These are phyloP conservation scores for Celastrina argiolus DNA, from an alignment of 2,888 invertebrate genomes.

Conservation along the genomic window DNA sequence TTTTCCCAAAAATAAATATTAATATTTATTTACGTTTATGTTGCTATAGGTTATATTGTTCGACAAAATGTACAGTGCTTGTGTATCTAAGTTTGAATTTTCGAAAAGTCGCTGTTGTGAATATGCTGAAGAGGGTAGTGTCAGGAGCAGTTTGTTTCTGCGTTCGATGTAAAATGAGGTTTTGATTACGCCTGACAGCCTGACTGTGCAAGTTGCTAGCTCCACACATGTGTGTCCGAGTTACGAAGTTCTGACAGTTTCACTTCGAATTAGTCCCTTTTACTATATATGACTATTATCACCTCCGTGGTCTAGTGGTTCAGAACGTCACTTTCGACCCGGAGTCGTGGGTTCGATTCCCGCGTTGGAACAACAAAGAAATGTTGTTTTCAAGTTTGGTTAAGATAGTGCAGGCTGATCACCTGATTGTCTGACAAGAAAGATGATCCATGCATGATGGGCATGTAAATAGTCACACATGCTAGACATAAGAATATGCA, in stretches of 20 bases:
- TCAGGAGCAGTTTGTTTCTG: neutral
- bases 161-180: conserved; percentile 23
- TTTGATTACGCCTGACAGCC: conserved; percentile 18
- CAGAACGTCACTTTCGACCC: too few relatives aligned
- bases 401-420: too few relatives aligned
- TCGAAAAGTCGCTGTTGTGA: neutral
- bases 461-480: neutral
- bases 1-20: too few relatives aligned
- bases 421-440: too few relatives aligned
- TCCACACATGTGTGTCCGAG: neutral
- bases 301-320: too few relatives aligned
- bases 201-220: neutral
- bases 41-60: too few relatives aligned
- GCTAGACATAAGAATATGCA: neutral
- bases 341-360: too few relatives aligned
- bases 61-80: neutral
- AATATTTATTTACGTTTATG: too few relatives aligned
- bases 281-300: neutral
- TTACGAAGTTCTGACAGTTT: neutral
- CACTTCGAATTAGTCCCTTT: neutral
- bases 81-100: neutral
- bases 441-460: too few relatives aligned
- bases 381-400: too few relatives aligned
- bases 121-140: neutral
- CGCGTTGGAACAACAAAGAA: too few relatives aligned